Evolutionary conservation across 2,888 invertebrate species (phyloP).

Genomic region (Phoenoteleia sp.): DNA sequence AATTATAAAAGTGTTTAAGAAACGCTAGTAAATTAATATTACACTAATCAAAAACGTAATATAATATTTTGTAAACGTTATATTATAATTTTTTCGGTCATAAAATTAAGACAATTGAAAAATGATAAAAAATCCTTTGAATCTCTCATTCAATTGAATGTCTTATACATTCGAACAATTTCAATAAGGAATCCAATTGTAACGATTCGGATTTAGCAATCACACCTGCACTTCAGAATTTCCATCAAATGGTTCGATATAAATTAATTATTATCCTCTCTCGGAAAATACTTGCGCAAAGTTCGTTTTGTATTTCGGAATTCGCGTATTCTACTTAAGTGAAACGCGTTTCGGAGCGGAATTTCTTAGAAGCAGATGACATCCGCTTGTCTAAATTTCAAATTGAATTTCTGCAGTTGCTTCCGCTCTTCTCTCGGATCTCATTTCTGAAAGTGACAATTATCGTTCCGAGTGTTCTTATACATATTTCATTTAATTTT

Average conservation of each 20-base stretch:
- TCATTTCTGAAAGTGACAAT: conserved; percentile 14
- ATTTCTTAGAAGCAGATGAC: conserved; percentile 5
- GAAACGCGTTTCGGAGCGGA: neutral
- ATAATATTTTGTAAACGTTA: too few relatives aligned
- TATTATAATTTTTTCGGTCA: too few relatives aligned
- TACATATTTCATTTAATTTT: neutral
- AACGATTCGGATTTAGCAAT: neutral
- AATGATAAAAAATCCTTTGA: too few relatives aligned
- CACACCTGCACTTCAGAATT: neutral
- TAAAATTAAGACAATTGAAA: too few relatives aligned
- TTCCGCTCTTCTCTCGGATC: neutral
- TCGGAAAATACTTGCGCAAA: neutral
- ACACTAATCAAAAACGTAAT: too few relatives aligned
- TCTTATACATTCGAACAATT: neutral
- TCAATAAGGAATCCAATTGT: neutral
- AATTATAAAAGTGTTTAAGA: too few relatives aligned
- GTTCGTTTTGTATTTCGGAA: neutral
- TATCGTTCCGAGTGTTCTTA: neutral
- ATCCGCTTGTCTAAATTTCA: conserved; percentile 8
- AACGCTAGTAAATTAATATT: too few relatives aligned
- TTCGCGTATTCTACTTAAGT: neutral
- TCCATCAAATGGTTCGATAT: neutral
- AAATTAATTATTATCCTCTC: neutral
- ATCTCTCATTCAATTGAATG: too few relatives aligned
- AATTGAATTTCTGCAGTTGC: conserved; percentile 3